phyloP scores from a whole-genome alignment of 2,113 vertebrate genomes.

The Pteropus alecto region DNA sequence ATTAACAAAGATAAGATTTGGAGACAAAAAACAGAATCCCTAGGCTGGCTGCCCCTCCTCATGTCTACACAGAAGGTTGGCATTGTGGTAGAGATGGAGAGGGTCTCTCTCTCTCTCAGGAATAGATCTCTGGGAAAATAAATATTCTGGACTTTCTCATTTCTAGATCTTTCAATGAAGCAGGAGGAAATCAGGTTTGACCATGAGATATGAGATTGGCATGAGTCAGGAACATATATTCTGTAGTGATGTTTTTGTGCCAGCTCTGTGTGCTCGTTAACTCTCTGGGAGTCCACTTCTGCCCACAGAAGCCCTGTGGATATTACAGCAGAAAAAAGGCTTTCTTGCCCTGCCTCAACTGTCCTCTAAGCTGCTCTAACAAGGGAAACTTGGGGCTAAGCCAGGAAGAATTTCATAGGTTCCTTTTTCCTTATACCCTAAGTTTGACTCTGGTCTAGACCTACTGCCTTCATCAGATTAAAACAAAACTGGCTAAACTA shows the following conservation, averaged over 20 bases:
- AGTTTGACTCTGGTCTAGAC: not conserved
- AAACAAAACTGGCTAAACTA: slow-evolving; percentile 4
- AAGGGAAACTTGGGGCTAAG: not conserved
- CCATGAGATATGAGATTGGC: not conserved
- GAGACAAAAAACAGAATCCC: not conserved
- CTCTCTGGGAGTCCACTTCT: not conserved
- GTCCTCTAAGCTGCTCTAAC: not conserved
- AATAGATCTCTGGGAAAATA: slow-evolving; percentile 4
- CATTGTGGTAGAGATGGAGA: not conserved
- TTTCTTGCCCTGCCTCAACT: not conserved
- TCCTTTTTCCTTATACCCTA: not conserved
- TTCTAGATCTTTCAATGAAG: slow-evolving; percentile 9
- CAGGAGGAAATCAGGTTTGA: slow-evolving; percentile 4
- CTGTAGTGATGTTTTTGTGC: not conserved
- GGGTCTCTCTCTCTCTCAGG: not conserved
- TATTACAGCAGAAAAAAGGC: not conserved
- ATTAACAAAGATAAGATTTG: not conserved
- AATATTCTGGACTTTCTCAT: not conserved
- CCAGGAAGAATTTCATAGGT: not conserved
- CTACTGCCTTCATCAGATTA: not conserved
- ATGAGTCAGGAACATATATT: not conserved
- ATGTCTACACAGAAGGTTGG: not conserved
- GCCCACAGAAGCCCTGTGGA: not conserved
- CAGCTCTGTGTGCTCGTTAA: not conserved
- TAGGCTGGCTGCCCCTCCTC: not conserved